These are phyloP conservation scores for Paramisgurnus dabryanus DNA, from an alignment of 2,113 vertebrate genomes.

Conservation along the genomic window DNA sequence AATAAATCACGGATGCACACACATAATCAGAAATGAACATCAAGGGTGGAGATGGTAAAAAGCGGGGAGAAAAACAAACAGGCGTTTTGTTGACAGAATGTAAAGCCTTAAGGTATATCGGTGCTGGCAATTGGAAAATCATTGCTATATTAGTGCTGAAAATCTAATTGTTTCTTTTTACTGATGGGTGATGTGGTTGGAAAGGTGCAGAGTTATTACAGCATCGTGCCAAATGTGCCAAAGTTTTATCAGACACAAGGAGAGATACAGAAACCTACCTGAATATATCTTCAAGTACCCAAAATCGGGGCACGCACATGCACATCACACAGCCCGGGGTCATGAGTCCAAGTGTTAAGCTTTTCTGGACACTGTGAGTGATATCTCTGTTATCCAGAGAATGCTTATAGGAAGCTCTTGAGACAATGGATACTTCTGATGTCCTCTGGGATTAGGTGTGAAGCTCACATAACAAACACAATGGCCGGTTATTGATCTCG, in stretches of 20 bases:
- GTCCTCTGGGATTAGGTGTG: constrained; percentile 37
- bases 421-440: constrained; percentile 57
- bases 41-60: neutral
- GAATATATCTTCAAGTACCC: neutral
- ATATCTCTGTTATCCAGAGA: constrained; percentile 60
- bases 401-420: constrained; percentile 45
- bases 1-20: constrained; percentile 59
- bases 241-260: neutral
- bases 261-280: neutral
- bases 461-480: constrained; percentile 40
- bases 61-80: constrained; percentile 12
- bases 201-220: constrained; percentile 4
- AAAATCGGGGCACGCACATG: neutral
- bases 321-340: neutral
- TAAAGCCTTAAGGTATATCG: neutral
- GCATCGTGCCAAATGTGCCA: neutral
- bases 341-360: constrained; percentile 41
- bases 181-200: neutral
- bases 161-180: constrained; percentile 15
- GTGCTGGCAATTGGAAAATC: constrained; percentile 10
- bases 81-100: constrained; percentile 2
- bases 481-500: constrained; percentile 41
- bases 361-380: constrained; percentile 36
- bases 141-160: constrained; percentile 1
- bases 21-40: constrained; percentile 16